These are phyloP conservation scores for Triplophysa siluroides DNA, from an alignment of 2,113 vertebrate genomes.

Conservation along the genomic window DNA sequence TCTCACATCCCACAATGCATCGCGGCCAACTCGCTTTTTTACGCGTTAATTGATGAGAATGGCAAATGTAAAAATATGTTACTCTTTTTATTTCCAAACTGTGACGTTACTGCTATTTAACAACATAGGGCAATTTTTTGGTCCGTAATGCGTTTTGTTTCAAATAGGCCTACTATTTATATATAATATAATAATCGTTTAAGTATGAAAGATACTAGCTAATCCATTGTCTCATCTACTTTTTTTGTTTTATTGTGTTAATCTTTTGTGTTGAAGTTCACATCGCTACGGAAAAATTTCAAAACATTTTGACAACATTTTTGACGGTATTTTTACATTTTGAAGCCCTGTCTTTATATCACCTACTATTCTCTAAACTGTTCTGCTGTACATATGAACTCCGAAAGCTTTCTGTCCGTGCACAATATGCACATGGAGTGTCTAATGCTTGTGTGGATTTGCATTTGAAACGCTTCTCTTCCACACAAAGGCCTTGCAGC, in stretches of 20 bases:
- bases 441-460: slow-evolving; percentile 58
- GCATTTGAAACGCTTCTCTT: slow-evolving; percentile 59
- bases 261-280: background rate
- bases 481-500: slow-evolving; percentile 55
- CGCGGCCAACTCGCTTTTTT: background rate
- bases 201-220: no score
- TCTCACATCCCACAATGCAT: slow-evolving; percentile 1
- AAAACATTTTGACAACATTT: background rate
- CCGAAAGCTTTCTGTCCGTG: slow-evolving; percentile 25
- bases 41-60: no score
- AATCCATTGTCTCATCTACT: background rate
- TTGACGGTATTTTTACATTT: background rate
- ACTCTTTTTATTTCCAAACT: no score
- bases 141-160: no score
- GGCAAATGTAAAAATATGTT: no score
- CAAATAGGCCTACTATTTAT: no score
- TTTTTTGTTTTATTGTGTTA: background rate
- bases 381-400: slow-evolving; percentile 24
- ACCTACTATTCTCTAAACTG: background rate
- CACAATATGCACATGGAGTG: slow-evolving; percentile 38
- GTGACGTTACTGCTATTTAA: no score
- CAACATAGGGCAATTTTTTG: no score
- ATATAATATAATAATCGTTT: no score
- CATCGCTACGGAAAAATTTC: background rate
- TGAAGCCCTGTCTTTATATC: background rate